Evolutionary conservation across 23 tunicate genomes (phyloP).

Genomic region (Halocynthia roretzi): DNA sequence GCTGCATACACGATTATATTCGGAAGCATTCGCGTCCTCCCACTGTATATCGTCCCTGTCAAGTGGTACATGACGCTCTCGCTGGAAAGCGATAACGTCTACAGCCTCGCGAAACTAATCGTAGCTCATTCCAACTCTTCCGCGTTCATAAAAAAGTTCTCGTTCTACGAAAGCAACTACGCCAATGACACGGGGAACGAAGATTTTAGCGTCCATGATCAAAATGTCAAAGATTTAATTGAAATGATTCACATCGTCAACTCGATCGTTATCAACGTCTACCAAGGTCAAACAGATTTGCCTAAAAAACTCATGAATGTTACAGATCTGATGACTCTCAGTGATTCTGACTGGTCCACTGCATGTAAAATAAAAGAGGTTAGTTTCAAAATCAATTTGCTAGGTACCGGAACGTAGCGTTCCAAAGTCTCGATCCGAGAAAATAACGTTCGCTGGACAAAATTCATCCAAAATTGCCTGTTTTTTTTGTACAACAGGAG

Average conservation of each 20-base stretch:
- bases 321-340: neutral
- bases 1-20: neutral
- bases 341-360: slow-evolving; percentile 15
- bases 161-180: slow-evolving; percentile 2
- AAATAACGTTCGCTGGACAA: too few species aligned
- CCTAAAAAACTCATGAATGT: neutral
- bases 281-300: neutral
- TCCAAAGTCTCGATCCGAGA: too few species aligned
- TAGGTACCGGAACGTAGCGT: too few species aligned
- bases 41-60: slow-evolving; percentile 21
- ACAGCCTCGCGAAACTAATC: slow-evolving; percentile 1
- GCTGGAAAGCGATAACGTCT: neutral
- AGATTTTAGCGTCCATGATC: slow-evolving; percentile 24
- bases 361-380: slow-evolving; percentile 13
- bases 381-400: neutral
- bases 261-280: neutral
- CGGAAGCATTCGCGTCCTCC: slow-evolving; percentile 3
- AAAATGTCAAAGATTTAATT: slow-evolving; percentile 17
- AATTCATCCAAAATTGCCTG: too few species aligned
- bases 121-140: neutral
- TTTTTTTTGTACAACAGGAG: neutral
- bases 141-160: neutral
- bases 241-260: slow-evolving; percentile 1
- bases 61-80: neutral
- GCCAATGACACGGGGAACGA: neutral